Evolutionary conservation across 2,797 vertebrate genomes (phyloP), one percentile per base, ranked within the genome.

Genomic region (Hydrophis major): DNA sequence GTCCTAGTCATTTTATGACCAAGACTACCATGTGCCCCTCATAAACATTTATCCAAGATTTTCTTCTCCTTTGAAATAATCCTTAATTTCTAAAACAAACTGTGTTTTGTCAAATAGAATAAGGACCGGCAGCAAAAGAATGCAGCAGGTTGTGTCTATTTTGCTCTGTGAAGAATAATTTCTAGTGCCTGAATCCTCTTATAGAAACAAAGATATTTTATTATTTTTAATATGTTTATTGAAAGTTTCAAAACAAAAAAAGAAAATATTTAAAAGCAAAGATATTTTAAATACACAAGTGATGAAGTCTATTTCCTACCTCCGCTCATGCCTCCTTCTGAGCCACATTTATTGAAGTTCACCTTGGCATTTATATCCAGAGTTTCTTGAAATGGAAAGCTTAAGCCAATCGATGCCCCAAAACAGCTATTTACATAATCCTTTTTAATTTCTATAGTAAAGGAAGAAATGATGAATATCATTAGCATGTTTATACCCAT

Each of bases 381-480:
- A 0, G 0, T 0, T 63, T 0, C 0, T 0, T 0, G 0, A 78
- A 14, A 0, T 0, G 0, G 1, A 55, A 0, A 2, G 37, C 28
- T 4, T 2, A 97, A 0, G 32, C 96, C 97, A 0, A 94, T 10
- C 32, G 95, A 97, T 27, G 1, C 0, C 0, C 96, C 96, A 20
- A 66, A 4, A 37, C 97, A 97, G 83, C 20, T 37, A 60, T 37
- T 93, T 16, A 89, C 16, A 13, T 10, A n/a, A 12, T 89, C 47
- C 47, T 20, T 56, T 56, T 4, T 91, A 61, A 96, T 3, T 0
- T 0, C 97, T 97, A 95, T 28, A 18, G 28, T 3, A 32, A 28
- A 83, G 28, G 91, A 87, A 90, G 88, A 95, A 89, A 90, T 63
- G 0, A 2, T 28, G 10, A 86, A 93, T 92, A 55, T 20, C 60